Base-by-base conservation (phyloP, 2,888 invertebrate species). In the Apoda limacodes region DNA sequence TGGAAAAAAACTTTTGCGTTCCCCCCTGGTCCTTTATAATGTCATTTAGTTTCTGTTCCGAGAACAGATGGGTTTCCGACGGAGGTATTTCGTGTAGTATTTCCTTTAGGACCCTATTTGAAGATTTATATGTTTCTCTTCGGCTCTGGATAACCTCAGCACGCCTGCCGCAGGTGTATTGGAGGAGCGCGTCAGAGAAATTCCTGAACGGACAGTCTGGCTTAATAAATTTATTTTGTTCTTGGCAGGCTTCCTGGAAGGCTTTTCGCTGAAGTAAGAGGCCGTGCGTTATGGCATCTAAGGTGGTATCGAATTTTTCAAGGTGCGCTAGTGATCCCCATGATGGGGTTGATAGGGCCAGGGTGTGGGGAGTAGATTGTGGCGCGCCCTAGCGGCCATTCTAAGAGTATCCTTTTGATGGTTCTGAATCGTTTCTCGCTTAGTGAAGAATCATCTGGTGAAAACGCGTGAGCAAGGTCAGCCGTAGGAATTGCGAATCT, bases 241-340 rank as follows among this genome's bases (percentile, higher is more conserved):
- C 11, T 5, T 2, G 37, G 37, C 5, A 34, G 11, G 3, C 22
- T 28, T n/a, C 21, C 28, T 6, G 13, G 14, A 5, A 33, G 7
- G 3, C 25, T 37, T 29, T 37, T 4, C 41, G 6, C 15, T 42
- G 35, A 13, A 34, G 35, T 1, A 42, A 9, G 0, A 39, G 24
- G 1, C 39, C 37, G n/a, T 39, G 28, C 6, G 35, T 34, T 2
- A 43, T 35, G 1, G 37, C 43, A 1, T 28, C 43, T 3, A 40
- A 17, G 9, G 28, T 25, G 1, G 27, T 6, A 27, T 43, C 40
- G 3, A 34, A 15, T 25, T 32, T 37, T 22, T 43, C 37, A 2
- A 39, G 22, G 2, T 24, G 10, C 1, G 29, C 4, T 2, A 31
- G 20, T 2, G 25, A 13, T 13, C 35, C 23, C 22, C 17, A 36